Conservation (phyloP, 2,797 vertebrate genomes). For the Oreortyx pictus region DNA sequence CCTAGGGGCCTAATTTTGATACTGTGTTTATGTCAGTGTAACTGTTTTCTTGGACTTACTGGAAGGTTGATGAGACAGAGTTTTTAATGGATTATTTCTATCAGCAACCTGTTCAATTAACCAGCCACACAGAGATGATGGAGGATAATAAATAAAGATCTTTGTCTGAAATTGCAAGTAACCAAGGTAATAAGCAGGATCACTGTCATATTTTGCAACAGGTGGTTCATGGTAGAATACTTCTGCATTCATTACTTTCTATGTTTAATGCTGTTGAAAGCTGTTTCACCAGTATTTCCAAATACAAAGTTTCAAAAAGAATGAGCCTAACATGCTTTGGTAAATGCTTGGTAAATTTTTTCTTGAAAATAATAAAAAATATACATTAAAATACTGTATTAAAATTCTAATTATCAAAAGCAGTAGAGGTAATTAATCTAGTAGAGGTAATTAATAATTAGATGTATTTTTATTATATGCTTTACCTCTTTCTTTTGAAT, state of each 20-base stretch:
- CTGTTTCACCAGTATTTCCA: background rate
- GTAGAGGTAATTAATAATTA: background rate
- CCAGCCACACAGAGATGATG: background rate
- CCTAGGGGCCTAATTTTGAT: background rate
- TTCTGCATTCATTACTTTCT: background rate
- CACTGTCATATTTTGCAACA: background rate
- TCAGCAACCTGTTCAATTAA: background rate
- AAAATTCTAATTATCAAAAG: background rate
- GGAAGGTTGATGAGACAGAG: background rate
- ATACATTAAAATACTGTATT: background rate
- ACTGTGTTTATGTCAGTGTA: background rate
- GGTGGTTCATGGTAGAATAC: slow-evolving; percentile 2
- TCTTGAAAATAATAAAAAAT: background rate
- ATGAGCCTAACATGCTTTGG: background rate
- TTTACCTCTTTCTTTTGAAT: background rate
- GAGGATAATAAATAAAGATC: background rate
- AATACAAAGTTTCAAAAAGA: background rate
- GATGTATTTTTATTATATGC: background rate
- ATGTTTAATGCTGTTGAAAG: background rate
- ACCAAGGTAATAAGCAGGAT: background rate
- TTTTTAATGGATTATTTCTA: background rate
- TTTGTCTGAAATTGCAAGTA: background rate
- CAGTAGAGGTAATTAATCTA: background rate
- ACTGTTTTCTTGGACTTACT: background rate
- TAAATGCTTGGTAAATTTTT: background rate